Conservation (phyloP, 2,888 invertebrate genomes). For the Sminthurides aquaticus region DNA sequence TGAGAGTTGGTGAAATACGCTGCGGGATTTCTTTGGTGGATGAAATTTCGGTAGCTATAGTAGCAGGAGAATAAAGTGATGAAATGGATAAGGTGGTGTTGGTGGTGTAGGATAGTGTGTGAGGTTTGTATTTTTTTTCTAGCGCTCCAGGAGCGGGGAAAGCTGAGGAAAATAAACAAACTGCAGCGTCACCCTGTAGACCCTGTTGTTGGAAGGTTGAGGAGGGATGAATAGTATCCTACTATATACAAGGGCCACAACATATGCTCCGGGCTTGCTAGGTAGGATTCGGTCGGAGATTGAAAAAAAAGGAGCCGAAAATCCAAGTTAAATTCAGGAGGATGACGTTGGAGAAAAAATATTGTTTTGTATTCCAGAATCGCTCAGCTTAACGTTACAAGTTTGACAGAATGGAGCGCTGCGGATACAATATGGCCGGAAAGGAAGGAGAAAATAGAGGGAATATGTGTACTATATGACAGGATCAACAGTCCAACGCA, state of each 20-base stretch:
- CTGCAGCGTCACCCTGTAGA: slow-evolving; percentile 20
- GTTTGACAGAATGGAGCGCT: not conserved
- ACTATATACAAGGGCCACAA: not conserved
- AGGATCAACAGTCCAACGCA: no score
- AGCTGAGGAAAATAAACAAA: slow-evolving; percentile 18
- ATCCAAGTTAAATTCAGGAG: not conserved
- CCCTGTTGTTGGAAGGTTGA: slow-evolving; percentile 1
- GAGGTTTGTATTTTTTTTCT: not conserved
- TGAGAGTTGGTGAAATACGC: not conserved
- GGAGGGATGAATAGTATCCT: not conserved
- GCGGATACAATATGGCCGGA: not conserved
- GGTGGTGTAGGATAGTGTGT: no score
- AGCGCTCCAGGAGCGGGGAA: not conserved
- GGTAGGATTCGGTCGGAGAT: not conserved
- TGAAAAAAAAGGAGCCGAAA: not conserved
- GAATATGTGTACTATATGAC: no score
- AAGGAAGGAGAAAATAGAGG: no score
- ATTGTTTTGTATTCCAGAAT: not conserved
- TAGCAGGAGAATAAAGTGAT: no score
- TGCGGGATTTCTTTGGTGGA: not conserved
- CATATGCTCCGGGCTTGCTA: not conserved
- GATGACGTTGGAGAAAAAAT: not conserved
- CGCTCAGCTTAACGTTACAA: not conserved
- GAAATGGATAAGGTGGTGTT: no score
- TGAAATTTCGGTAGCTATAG: not conserved